Base-by-base conservation (phyloP, 1,140 invertebrate genomes). In the Drosophila bocki region DNA sequence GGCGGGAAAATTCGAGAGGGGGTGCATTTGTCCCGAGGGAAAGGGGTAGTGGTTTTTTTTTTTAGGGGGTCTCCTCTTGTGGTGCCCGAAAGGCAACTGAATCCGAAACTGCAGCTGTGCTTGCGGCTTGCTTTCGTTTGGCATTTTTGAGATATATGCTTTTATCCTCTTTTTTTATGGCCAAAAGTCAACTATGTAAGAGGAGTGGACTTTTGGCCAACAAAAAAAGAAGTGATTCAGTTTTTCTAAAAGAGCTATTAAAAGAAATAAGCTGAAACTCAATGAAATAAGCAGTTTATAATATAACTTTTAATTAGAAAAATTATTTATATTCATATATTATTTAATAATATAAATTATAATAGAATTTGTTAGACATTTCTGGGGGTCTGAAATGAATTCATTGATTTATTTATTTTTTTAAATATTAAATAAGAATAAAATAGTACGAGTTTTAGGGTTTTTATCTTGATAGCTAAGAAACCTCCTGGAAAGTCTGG, bases 91-190 rank as follows among this genome's bases (percentile, higher is more conserved):
- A 69, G 44, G 59, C 29, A 54, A 54, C 33, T 68, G 64, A 45
- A 32, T 59, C n/a, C 50, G 26, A 19, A 75, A 50, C 44, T 68
- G 68, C 70, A 86, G 65, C 70, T 82, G 70, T 57, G 75, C 79
- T 86, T 80, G 83, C 64, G 79, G 69, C 75, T 82, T 59, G 78
- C 42, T 32, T 62, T 62, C 39, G 44, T 45, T 76, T 72, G 50
- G 13, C 17, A 69, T 71, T 70, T 72, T 70, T 71, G 44, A 72
- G 69, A 42, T 72, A 71, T 71, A 7, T 19, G 53, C 8, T 65
- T 58, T 48, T 57, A 50, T 59, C 19, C 32, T 22, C 22, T 75
- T 75, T 77, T 74, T 82, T 72, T 86, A 70, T 69, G 77, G 67
- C 63, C 44, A 39, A 26, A 41, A 68, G 33, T 33, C 61, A 61